These are phyloP conservation scores for Chelmon rostratus DNA, from an alignment of 2,797 vertebrate genomes.

Conservation along the genomic window DNA sequence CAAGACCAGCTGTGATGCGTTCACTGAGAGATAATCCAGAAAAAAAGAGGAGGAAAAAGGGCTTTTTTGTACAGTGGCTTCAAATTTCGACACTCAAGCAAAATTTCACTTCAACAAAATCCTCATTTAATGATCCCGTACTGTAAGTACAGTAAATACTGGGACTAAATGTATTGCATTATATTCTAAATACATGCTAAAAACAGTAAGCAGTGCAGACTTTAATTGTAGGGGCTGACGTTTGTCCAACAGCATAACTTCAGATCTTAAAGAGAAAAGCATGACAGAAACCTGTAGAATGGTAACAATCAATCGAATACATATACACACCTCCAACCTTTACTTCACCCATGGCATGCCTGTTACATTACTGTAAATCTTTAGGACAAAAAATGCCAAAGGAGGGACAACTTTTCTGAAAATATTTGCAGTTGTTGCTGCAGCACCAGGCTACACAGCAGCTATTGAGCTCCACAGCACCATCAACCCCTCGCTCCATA, in stretches of 20 bases:
- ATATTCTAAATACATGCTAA: neutral
- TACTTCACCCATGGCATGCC: neutral
- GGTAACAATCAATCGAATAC: neutral
- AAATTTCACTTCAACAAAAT: constrained; percentile 2
- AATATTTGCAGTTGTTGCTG: constrained; percentile 6
- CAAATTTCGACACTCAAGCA: neutral
- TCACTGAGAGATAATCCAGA: neutral
- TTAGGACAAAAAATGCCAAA: neutral
- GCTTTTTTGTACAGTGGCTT: neutral
- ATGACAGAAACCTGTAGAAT: neutral
- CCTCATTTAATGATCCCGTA: constrained; percentile 9
- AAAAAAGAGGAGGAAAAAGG: neutral
- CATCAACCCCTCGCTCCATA: constrained; percentile 84
- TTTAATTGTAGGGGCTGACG: neutral
- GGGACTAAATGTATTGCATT: neutral
- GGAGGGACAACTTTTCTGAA: neutral
- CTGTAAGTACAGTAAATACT: neutral
- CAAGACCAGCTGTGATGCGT: neutral
- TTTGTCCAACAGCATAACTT: neutral
- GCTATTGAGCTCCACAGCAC: constrained; percentile 86
- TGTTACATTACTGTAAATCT: neutral
- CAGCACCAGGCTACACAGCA: constrained; percentile 80
- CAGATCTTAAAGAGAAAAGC: neutral
- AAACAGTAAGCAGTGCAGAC: neutral
- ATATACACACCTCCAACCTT: neutral